Base-by-base conservation (phyloP, 1,140 invertebrate species). In the Drosophila nasuta region DNA sequence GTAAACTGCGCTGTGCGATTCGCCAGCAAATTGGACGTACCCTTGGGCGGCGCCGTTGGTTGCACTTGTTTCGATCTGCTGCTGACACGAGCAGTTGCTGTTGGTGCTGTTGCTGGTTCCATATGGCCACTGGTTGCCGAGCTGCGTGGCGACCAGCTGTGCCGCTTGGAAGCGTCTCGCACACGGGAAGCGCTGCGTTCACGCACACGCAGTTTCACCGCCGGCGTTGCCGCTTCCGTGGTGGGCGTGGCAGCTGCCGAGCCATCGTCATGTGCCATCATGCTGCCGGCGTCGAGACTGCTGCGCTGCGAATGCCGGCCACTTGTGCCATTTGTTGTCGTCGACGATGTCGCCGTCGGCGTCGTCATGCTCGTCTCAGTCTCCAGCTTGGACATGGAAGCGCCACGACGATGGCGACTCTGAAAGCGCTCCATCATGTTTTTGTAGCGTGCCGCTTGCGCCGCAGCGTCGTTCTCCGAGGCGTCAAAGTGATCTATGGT, bases 391-490 rank as follows among this genome's bases (percentile, higher is more conserved):
- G 95, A 96, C 92, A 95, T 94, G 1, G 95, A 96, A 57, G 95
- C 94, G n/a, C 95, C 95, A 70, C 95, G 93, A 71, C 94, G 94
- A 81, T 96, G 95, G 2, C 95, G 93, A 28, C 94, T 95, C 82
- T 95, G 95, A 38, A 95, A 96, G 78, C 95, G 95, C 77, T 96
- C 95, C 74, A 96, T 94, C 78, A 96, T 87, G 79, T 94, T 94
- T 86, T 95, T 95, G 68, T 92, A 92, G 35, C 88, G 79, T 5
- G 91, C 89, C 94, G 95, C 86, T 93, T 94, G 45, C 93, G 93
- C 73, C 93, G 90, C 90, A 11, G 91, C 94, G 81, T 96, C 95
- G 35, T 95, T 86, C 59, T 88, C 91, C 75, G 95, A 95, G n/a
- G 94, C 93, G 33, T 93, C 94, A 1, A 95, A 95, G 77, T 96